These are phyloP conservation scores for Heliconius ethilla DNA, from an alignment of 2,888 invertebrate species.

Conservation along the genomic window DNA sequence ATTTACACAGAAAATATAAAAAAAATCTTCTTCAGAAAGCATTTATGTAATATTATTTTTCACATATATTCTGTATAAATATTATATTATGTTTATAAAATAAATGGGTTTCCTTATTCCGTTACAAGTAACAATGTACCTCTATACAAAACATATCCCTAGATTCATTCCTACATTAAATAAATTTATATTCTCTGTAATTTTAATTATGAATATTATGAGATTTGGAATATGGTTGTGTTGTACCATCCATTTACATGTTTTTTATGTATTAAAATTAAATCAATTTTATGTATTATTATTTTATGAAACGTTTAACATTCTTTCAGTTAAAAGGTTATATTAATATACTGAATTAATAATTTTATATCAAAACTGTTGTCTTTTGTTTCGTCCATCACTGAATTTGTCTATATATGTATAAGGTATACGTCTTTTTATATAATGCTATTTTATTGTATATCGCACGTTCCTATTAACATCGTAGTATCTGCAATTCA, in stretches of 20 bases:
- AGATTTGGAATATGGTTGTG: slow-evolving; percentile 56
- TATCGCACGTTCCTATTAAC: too few relatives aligned
- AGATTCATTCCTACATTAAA: slow-evolving; percentile 8
- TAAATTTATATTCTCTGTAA: slow-evolving; percentile 37
- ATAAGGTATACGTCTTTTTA: neutral
- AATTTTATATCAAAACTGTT: neutral
- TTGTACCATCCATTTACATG: slow-evolving; percentile 58
- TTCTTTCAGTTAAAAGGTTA: neutral
- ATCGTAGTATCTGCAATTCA: too few relatives aligned
- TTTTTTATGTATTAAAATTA: slow-evolving; percentile 18
- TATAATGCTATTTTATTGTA: slow-evolving; percentile 6
- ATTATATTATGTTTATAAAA: slow-evolving; percentile 48
- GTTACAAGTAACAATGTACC: slow-evolving; percentile 53
- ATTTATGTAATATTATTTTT: neutral
- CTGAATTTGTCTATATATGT: neutral
- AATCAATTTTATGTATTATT: neutral
- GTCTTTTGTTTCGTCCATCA: slow-evolving; percentile 1
- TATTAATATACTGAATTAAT: slow-evolving; percentile 1
- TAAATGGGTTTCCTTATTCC: slow-evolving; percentile 60
- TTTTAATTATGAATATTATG: slow-evolving; percentile 15
- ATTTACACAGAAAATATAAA: too few relatives aligned
- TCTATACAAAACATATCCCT: slow-evolving; percentile 54
- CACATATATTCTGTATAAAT: neutral
- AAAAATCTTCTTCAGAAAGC: too few relatives aligned
- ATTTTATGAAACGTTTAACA: neutral